Percentiles rank a stretch among this genome's conserved stretches.
phyloP scores from a whole-genome alignment of 2,888 invertebrate species.

The Agonopterix heracliana region DNA sequence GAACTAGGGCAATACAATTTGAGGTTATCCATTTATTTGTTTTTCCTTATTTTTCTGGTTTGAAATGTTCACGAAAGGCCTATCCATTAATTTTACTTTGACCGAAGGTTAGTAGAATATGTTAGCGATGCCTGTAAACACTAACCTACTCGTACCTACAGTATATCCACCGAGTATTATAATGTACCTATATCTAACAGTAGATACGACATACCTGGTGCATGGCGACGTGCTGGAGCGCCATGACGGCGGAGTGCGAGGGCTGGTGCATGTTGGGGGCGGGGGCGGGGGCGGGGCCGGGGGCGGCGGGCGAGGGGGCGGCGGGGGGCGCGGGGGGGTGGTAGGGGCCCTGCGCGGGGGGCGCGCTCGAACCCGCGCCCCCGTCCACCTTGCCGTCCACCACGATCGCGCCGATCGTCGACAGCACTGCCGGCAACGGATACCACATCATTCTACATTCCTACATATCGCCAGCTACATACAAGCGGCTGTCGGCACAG shows the following conservation, averaged over 20 bases:
- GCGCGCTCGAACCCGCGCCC: constrained; percentile 33
- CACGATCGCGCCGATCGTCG: constrained; percentile 86
- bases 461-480: too few species aligned
- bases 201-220: constrained; percentile 46
- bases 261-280: constrained; percentile 19
- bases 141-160: too few species aligned
- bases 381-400: constrained; percentile 88
- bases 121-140: too few species aligned
- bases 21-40: too few species aligned
- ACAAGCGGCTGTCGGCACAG: too few species aligned
- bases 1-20: too few species aligned
- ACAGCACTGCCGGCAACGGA: constrained; percentile 76
- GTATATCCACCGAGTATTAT: too few species aligned
- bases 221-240: constrained; percentile 65
- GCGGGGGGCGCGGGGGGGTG: constrained; percentile 37
- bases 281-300: constrained; percentile 19
- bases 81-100: too few species aligned
- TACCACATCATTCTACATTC: not conserved
- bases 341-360: constrained; percentile 40
- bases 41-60: too few species aligned
- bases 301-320: constrained; percentile 42
- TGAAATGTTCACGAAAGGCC: too few species aligned
- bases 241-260: constrained; percentile 45
- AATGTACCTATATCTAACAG: too few species aligned
- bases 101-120: too few species aligned